Percentiles rank a stretch among this genome's conserved stretches.
Conservation (phyloP, 35 echinoderm and acorn worm species). For the Antedon bifida region DNA sequence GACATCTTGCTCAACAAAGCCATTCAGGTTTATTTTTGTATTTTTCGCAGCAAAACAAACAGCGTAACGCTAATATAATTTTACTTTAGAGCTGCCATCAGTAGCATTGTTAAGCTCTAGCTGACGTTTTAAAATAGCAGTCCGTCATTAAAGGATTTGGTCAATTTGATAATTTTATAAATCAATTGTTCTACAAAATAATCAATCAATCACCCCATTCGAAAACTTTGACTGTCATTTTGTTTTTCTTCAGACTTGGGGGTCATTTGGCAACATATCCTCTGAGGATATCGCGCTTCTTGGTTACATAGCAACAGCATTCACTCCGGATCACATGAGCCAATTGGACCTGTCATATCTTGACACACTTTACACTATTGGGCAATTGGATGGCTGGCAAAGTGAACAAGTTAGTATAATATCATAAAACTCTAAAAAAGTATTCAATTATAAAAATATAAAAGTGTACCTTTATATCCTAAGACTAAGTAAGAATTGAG, state of each 20-base stretch:
- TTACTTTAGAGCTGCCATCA: neutral
- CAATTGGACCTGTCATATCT: constrained; percentile 21
- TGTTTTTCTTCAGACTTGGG: constrained; percentile 28
- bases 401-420: constrained; percentile 18
- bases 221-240: too few relatives aligned
- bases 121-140: neutral
- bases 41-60: neutral
- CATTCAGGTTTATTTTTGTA: constrained; percentile 1
- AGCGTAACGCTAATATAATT: neutral
- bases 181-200: too few relatives aligned
- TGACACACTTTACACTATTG: constrained; percentile 25
- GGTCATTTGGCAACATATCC: constrained; percentile 5
- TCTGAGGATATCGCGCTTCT: constrained; percentile 22
- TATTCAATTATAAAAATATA: too few relatives aligned
- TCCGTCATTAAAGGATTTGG: too few relatives aligned
- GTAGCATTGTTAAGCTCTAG: neutral
- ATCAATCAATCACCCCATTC: too few relatives aligned
- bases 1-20: constrained; percentile 19
- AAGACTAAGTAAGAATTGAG: neutral
- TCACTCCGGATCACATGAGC: neutral
- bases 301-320: constrained; percentile 28
- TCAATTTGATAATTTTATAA: too few relatives aligned
- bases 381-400: constrained; percentile 14
- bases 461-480: too few relatives aligned
- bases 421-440: too few relatives aligned